phyloP scores from a whole-genome alignment of 2,888 invertebrate genomes.

The Ptychoptera contaminata region DNA sequence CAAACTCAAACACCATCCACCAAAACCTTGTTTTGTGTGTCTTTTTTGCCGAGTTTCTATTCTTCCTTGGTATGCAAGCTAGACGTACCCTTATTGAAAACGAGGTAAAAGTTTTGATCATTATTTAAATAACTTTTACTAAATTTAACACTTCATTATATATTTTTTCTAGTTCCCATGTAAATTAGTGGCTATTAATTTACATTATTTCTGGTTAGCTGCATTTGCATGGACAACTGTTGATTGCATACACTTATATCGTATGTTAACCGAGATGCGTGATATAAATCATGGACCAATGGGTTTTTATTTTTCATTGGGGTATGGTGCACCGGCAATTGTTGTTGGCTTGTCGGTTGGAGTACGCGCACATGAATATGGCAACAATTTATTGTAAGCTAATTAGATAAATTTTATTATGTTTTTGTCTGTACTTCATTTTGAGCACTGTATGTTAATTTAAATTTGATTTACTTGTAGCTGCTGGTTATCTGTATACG shows the following conservation, averaged over 20 bases:
- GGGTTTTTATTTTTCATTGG: constrained; percentile 80
- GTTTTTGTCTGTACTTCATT: background rate
- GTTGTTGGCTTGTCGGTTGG: constrained; percentile 82
- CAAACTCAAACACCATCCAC: constrained; percentile 87
- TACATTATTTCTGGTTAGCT: constrained; percentile 87
- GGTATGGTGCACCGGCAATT: constrained; percentile 84
- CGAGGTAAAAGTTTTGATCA: constrained; percentile 32
- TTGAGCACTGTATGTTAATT: constrained; percentile 2
- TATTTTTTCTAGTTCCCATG: constrained; percentile 50
- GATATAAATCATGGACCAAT: constrained; percentile 93
- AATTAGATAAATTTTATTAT: constrained; percentile 25
- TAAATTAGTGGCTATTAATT: constrained; percentile 73
- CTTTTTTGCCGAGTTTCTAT: constrained; percentile 70
- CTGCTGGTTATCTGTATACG: constrained; percentile 90
- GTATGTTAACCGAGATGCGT: constrained; percentile 87
- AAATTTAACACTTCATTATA: constrained; percentile 4
- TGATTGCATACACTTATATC: constrained; percentile 81
- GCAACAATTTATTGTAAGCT: constrained; percentile 86
- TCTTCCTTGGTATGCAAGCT: constrained; percentile 74
- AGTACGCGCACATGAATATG: constrained; percentile 87
- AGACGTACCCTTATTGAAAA: constrained; percentile 63
- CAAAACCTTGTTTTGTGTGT: constrained; percentile 86
- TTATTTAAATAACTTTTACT: constrained; percentile 29
- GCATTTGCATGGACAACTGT: constrained; percentile 86
- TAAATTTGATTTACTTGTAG: constrained; percentile 33